These are phyloP conservation scores for Peromyscus melanophrys DNA, from an alignment of 2,797 vertebrate genomes.

Conservation along the genomic window DNA sequence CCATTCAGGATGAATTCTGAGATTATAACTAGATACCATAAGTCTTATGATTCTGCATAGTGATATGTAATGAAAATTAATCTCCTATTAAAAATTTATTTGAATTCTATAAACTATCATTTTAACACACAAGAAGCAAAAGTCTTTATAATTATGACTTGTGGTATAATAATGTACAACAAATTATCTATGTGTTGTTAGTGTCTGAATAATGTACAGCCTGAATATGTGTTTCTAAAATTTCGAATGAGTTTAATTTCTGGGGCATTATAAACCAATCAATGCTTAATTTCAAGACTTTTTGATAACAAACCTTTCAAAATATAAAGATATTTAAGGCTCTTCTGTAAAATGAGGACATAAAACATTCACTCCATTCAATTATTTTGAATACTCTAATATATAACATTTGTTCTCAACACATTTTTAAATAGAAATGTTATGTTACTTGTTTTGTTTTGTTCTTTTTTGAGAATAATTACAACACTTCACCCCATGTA, in stretches of 20 bases:
- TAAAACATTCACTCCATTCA: neutral
- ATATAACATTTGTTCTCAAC: neutral
- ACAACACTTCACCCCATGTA: neutral
- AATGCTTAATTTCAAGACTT: neutral
- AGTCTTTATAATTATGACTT: neutral
- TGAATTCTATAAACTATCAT: conserved; percentile 27
- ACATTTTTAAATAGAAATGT: neutral
- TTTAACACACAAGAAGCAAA: conserved; percentile 37
- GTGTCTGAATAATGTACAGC: neutral
- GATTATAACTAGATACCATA: neutral
- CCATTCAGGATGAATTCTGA: neutral
- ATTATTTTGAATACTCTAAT: conserved; percentile 22
- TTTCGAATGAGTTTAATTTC: conserved; percentile 14
- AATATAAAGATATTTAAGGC: neutral
- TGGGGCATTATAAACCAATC: neutral
- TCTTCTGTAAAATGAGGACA: neutral
- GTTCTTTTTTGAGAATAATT: conserved; percentile 22
- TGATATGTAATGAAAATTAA: conserved; percentile 2
- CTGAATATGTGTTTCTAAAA: neutral
- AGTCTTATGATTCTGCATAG: neutral
- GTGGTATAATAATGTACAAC: neutral
- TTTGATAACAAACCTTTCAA: neutral
- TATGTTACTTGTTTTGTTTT: neutral
- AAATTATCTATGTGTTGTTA: neutral
- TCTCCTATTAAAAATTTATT: neutral